Percentiles rank a stretch among this genome's conserved stretches.
These are phyloP conservation scores for Petrocephalus sullivani DNA, from an alignment of 2,797 vertebrate genomes.

Conservation along the genomic window DNA sequence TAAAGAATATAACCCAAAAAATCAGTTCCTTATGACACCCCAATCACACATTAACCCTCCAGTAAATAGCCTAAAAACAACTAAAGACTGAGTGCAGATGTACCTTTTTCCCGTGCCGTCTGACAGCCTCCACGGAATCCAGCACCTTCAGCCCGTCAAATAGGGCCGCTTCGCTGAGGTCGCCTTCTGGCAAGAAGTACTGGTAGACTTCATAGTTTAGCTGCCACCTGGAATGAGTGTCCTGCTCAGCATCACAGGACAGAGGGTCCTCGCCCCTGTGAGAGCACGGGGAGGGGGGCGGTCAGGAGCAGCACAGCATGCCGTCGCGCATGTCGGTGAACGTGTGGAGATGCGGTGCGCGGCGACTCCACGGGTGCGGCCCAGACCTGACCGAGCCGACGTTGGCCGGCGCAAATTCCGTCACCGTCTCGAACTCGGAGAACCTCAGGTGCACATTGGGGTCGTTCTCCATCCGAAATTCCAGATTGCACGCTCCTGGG, in stretches of 20 bases:
- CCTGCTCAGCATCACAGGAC: constrained; percentile 24
- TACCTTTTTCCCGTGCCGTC: constrained; percentile 27
- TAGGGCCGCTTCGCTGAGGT: constrained; percentile 18
- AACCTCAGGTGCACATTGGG: constrained; percentile 30
- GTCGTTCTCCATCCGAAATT: constrained; percentile 31
- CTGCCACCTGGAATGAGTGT: constrained; percentile 22
- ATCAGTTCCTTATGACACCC: background rate
- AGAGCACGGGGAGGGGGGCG: background rate
- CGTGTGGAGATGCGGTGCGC: background rate
- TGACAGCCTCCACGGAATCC: constrained; percentile 14
- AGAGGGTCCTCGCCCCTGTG: constrained; percentile 10
- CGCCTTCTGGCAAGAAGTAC: constrained; percentile 29
- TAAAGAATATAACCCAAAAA: background rate
- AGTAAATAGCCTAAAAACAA: background rate
- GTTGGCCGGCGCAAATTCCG: constrained; percentile 31
- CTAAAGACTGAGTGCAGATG: background rate
- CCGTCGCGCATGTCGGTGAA: background rate
- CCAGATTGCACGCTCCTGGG: constrained; percentile 31
- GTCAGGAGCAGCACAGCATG: background rate
- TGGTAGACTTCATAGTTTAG: constrained; percentile 31
- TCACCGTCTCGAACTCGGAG: constrained; percentile 19
- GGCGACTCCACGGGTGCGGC: background rate
- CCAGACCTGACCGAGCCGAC: constrained; percentile 22
- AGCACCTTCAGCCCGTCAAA: constrained; percentile 14
- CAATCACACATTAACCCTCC: background rate